Evolutionary conservation across 2,888 invertebrate species (phyloP), one percentile per base, ranked within the genome.

Genomic region (Willowsia nigromaculata): DNA sequence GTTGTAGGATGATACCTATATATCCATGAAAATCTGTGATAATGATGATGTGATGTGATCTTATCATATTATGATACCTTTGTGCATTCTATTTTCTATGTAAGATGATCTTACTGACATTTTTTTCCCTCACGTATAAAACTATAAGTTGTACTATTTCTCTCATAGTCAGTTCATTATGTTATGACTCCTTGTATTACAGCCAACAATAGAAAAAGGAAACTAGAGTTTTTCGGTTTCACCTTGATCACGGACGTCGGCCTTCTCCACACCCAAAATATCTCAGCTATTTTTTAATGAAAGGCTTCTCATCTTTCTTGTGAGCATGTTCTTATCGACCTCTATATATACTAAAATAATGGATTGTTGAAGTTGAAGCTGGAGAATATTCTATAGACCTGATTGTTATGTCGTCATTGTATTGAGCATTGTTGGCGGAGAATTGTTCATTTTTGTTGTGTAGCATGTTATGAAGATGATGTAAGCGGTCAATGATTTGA

Each of bases 191-290:
- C 27, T 9, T 15, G 59, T 62, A 13, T 62, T 50, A 50, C 25
- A 43, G 9, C 27, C 27, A 76, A 30, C 76, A 47, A 50, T 15
- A 47, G 43, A 65, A 40, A 40, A 68, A 74, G 74, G 74, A 59
- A 85, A 85, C 76, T 43, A 37, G 78, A 56, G 78, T 85, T 85
- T 18, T 74, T 6, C 22, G 43, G 43, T 53, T 78, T 86, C 76
- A 86, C 86, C 86, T 86, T 86, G 86, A 86, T 86, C 80, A 80
- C 86, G 86, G 86, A 65, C 86, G 78, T 68, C 86, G 81, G 86
- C 86, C 86, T 86, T 86, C 65, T 81, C 68, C 65, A 53, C 68
- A 80, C 80, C 86, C 62, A 33, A 76, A 71, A 74, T 47, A 74
- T 47, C 74, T 40, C 1, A 74, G 27, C 25, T 65, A 25, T 74